A percentile compares a stretch with the other conserved stretches of the same genome.
phyloP scores from a whole-genome alignment of 2,888 invertebrate species.

The Eutolmus rufibarbis region DNA sequence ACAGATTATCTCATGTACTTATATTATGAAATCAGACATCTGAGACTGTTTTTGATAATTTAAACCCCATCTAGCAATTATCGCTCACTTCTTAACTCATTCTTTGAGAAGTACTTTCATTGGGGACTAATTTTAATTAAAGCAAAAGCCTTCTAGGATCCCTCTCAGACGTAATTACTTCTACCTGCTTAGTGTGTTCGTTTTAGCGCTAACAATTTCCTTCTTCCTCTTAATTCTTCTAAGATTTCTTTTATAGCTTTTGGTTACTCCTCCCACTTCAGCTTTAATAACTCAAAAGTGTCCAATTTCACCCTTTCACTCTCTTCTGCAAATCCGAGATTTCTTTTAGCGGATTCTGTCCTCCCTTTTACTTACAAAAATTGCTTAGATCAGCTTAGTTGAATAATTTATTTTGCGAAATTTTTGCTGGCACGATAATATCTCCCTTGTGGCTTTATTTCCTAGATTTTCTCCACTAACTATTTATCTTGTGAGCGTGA shows the following conservation, averaged over 20 bases:
- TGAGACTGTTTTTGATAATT: neutral
- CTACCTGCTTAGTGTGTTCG: neutral
- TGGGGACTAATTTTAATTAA: neutral
- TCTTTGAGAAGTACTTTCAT: neutral
- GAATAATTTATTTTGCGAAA: constrained; percentile 1
- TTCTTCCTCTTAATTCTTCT: neutral
- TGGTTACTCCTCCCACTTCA: neutral
- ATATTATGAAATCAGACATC: neutral
- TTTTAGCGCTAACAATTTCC: neutral
- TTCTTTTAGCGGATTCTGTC: neutral
- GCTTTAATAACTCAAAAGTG: neutral
- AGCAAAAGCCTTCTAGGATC: neutral
- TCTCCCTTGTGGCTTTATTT: neutral
- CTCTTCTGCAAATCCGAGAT: neutral
- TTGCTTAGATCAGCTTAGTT: neutral
- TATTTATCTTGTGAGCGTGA: neutral
- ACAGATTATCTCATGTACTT: neutral
- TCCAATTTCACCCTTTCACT: neutral
- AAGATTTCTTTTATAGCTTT: neutral
- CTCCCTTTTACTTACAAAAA: neutral
- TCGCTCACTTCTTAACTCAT: neutral
- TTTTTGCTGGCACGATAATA: neutral
- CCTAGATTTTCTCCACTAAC: neutral
- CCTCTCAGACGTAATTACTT: neutral
- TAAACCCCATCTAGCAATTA: neutral